Conservation (phyloP, 2,113 vertebrate genomes). For the Semicossyphus pulcher region DNA sequence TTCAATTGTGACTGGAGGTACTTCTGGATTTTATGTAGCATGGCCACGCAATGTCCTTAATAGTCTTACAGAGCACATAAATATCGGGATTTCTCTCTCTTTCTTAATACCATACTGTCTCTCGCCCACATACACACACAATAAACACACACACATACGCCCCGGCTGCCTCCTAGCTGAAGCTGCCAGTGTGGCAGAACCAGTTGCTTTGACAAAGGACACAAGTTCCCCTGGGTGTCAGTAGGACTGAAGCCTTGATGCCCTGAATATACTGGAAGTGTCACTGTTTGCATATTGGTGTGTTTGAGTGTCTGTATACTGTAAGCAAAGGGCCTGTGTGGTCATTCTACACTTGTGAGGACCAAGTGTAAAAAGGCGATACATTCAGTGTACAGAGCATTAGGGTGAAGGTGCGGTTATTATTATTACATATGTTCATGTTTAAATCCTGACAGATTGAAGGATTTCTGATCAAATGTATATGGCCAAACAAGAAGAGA, state of each 20-base stretch:
- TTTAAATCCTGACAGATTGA: slow-evolving; percentile 16
- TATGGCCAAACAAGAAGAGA: neutral
- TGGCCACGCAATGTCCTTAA: no score
- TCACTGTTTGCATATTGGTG: slow-evolving; percentile 39
- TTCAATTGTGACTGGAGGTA: neutral
- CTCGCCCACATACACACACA: slow-evolving; percentile 2
- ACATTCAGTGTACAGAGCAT: no score
- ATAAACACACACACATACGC: slow-evolving; percentile 1
- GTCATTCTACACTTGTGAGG: neutral
- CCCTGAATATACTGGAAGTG: slow-evolving; percentile 62
- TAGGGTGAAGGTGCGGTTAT: neutral
- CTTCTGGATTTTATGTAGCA: slow-evolving; percentile 9
- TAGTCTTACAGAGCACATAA: neutral
- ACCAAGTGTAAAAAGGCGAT: no score
- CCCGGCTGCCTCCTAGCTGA: slow-evolving; percentile 66
- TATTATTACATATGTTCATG: neutral
- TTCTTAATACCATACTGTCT: neutral
- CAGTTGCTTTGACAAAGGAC: slow-evolving; percentile 81
- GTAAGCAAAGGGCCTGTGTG: neutral
- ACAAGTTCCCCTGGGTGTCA: slow-evolving; percentile 78
- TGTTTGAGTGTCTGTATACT: slow-evolving; percentile 8
- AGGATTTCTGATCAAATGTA: slow-evolving; percentile 14
- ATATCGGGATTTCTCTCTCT: slow-evolving; percentile 13
- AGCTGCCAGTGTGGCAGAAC: slow-evolving; percentile 73
- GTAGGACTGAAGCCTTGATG: slow-evolving; percentile 57